phyloP scores from a whole-genome alignment of 2,797 vertebrate genomes.

The Sebastes dallii region DNA sequence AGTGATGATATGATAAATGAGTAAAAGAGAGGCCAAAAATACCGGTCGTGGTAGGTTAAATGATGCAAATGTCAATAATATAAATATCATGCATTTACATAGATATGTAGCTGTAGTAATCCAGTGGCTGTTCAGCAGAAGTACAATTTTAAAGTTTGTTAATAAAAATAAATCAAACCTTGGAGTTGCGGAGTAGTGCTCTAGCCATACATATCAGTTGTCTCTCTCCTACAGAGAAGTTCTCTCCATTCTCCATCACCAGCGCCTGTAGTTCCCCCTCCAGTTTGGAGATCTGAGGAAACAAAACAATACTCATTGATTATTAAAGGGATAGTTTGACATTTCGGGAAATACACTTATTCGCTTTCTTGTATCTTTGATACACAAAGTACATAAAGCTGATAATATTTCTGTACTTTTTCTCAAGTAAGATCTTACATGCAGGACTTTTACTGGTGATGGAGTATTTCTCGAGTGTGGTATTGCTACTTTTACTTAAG shows the following conservation, averaged over 20 bases:
- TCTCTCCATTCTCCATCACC: constrained; percentile 87
- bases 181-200: constrained; percentile 85
- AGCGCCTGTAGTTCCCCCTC: constrained; percentile 77
- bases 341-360: no score
- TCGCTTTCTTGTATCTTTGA: neutral
- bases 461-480: no score
- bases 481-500: no score
- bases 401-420: no score
- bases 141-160: neutral
- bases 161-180: constrained; percentile 61
- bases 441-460: no score
- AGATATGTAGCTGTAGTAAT: neutral
- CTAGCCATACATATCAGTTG: constrained; percentile 88
- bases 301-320: constrained; percentile 11
- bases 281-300: constrained; percentile 80
- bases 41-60: neutral
- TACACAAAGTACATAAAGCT: neutral
- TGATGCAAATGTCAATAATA: neutral
- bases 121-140: neutral
- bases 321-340: neutral
- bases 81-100: neutral
- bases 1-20: neutral
- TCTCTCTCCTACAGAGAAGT: constrained; percentile 88
- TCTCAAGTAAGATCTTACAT: no score
- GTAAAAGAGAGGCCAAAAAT: neutral